Evolutionary conservation across 2,797 vertebrate genomes (phyloP), one percentile per base, ranked within the genome.

Genomic region (Tarsius wallacei): DNA sequence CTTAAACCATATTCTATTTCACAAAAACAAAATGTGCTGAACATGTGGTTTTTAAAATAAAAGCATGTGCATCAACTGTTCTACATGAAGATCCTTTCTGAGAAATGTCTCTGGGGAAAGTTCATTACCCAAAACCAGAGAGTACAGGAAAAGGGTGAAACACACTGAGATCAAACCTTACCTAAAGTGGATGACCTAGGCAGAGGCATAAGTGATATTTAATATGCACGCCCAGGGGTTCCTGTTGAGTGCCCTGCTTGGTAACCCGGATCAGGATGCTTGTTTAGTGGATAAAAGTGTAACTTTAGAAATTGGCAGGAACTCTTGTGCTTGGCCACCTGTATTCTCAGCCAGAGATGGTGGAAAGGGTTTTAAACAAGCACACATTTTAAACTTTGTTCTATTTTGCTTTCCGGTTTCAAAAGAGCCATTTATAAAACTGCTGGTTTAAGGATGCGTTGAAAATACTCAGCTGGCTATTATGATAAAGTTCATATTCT

Each of bases 221-320:
- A 99, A 99, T 99, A 98, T 97, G 97, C 94, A 97, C 85, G 2
- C 97, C 98, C 94, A 90, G 97, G 98, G 97, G 97, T 98, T 98
- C 99, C 99, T 96, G 98, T 98, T 98, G 99, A 98, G 99, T 98
- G 98, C 98, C 98, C 98, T 98, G 96, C 96, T 98, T 98, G 97
- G 98, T 98, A 98, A 99, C 98, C 98, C 98, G 95, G 98, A 99
- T 98, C 98, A 99, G 98, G 98, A 99, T 99, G 99, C 99, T 99
- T 99, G 98, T 99, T 99, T 99, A 99, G 98, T 96, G 98, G 99
- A 99, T 99, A 99, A 99, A 99, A 99, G 99, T 98, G 98, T 98
- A 99, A 99, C 99, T 99, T 98, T 99, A 99, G 99, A 99, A 99
- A 99, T 99, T 99, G 99, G 99, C 98, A 99, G 99, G 99, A 99